Percentiles rank a stretch among this genome's conserved stretches.
These are phyloP conservation scores for Elymnias hypermnestra DNA, from an alignment of 1,140 invertebrate species.

Conservation along the genomic window DNA sequence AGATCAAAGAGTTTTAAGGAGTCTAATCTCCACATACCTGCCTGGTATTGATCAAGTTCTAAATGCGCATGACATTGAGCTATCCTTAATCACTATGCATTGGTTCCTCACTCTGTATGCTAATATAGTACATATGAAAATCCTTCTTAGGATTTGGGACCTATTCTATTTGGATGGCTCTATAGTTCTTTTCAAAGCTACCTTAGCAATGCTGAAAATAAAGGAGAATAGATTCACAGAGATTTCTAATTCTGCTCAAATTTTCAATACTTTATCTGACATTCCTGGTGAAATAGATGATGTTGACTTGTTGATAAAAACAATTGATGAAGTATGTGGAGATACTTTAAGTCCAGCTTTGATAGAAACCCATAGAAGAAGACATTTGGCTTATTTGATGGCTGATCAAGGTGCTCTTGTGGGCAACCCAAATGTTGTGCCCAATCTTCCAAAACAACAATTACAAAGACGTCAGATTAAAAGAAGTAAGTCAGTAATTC, in stretches of 20 bases:
- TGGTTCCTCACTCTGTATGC: slow-evolving; percentile 99
- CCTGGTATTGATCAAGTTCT: slow-evolving; percentile 93
- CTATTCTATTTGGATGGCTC: slow-evolving; percentile 97
- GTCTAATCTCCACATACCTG: slow-evolving; percentile 92
- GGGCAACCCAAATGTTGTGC: slow-evolving; percentile 90
- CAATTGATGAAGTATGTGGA: slow-evolving; percentile 75
- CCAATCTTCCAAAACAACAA: slow-evolving; percentile 95
- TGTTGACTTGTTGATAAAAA: slow-evolving; percentile 83
- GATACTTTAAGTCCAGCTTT: slow-evolving; percentile 89
- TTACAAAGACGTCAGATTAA: slow-evolving; percentile 90
- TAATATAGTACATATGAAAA: slow-evolving; percentile 98
- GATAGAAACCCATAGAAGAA: slow-evolving; percentile 92
- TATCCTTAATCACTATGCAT: slow-evolving; percentile 96
- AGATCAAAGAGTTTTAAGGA: slow-evolving; percentile 95
- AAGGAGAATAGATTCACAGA: slow-evolving; percentile 89
- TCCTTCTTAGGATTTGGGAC: slow-evolving; percentile 97
- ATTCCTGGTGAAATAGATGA: slow-evolving; percentile 95
- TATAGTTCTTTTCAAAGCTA: slow-evolving; percentile 96
- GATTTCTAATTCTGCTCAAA: slow-evolving; percentile 95
- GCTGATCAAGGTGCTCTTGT: slow-evolving; percentile 95
- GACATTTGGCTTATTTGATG: slow-evolving; percentile 97
- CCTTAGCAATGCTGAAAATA: slow-evolving; percentile 95
- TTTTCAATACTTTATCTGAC: slow-evolving; percentile 97
- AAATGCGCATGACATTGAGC: slow-evolving; percentile 95
- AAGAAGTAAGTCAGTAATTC: slow-evolving; percentile 93